A percentile compares a stretch with the other conserved stretches of the same genome.
Conservation (phyloP, 2,113 vertebrate genomes). For the mouse (Mus musculus) region GRCm39 chr6:97143501-97144000, state of each 20-base stretch:
- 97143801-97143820: neutral
- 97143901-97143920: neutral
- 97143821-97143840: neutral
- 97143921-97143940: neutral
- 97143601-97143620: too few species aligned
- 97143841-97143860: neutral
- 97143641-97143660: neutral
- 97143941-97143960: neutral
- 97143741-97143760: too few species aligned
- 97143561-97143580: too few species aligned
- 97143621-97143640: neutral
- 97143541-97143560: neutral
- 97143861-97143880: neutral
- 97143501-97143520: constrained; percentile 4
- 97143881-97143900: constrained; percentile 33
- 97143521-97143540: constrained; percentile 3
- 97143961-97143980: neutral
- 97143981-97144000: neutral
- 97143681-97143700: neutral
- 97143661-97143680: neutral
- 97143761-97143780: neutral
- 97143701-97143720: neutral
- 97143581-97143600: too few species aligned
- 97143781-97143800: neutral
- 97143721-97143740: neutral